Base-by-base conservation (phyloP, 37 sponge, comb jelly and placozoan genomes). In the Ephydatia muelleri region DNA sequence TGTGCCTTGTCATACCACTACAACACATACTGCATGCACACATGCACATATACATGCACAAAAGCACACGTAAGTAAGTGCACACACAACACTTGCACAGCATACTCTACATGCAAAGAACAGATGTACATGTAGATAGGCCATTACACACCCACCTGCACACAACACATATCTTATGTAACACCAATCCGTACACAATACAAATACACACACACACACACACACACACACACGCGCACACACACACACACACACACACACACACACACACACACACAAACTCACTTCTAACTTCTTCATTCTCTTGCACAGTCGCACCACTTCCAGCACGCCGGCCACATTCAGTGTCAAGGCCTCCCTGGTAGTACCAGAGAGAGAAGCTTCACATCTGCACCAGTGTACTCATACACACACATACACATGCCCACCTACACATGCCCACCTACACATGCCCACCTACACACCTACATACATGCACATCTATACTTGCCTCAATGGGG, bases 301-400 rank as follows among this genome's bases (percentile, higher is more conserved):
- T 71, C 68, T 82, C 47, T 79, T 82, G 65, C 84, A 78, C 9
- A 95, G 65, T 9, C 49, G 76, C n/a, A 92, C 79, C 1, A 86
- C 25, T 43, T 86, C 69, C 33, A 73, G 48, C 5, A 89, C 81
- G 16, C 85, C 90, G 25, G 76, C 26, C 22, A 92, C 93, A 74
- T 95, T 95, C 80, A 84, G 67, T 28, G 57, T 39, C 14, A 89
- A 75, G 14, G 93, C 57, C 33, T 88, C 89, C 79, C 92, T 92
- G 82, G 12, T 84, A 66, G 39, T 35, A 79, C 35, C 66, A 38
- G 38, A 28, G 4, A 36, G 40, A 22, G 27, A 35, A 14, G 30
- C 64, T 31, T 11, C 47, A 43, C 8, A 43, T 69, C 27, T 11
- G n/a, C n/a, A n/a, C n/a, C n/a, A n/a, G n/a, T n/a, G n/a, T n/a